These are phyloP conservation scores for Melieria omissa DNA, from an alignment of 2,888 invertebrate species.

Conservation along the genomic window DNA sequence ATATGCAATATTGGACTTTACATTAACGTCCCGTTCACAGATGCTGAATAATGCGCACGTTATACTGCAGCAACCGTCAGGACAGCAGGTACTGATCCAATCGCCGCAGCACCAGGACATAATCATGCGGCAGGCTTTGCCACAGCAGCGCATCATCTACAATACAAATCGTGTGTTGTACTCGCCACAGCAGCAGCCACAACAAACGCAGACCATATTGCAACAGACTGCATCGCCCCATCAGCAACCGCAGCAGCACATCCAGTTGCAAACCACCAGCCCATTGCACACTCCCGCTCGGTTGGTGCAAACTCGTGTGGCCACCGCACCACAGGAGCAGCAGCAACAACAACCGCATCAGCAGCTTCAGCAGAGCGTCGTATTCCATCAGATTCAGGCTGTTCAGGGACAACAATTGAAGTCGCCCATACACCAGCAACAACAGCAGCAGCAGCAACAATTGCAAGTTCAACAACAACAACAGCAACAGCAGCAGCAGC, in stretches of 20 bases:
- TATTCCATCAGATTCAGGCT: conserved; percentile 60
- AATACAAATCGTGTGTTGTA: conserved; percentile 58
- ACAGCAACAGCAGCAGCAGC: conserved; percentile 39
- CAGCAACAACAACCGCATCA: conserved; percentile 47
- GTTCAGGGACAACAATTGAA: conserved; percentile 44
- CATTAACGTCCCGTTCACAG: conserved; percentile 36
- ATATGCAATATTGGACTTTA: background rate
- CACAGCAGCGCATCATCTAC: conserved; percentile 60
- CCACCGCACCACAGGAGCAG: conserved; percentile 47
- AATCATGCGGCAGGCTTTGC: conserved; percentile 62
- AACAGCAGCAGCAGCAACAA: conserved; percentile 40
- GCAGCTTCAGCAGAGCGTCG: conserved; percentile 49
- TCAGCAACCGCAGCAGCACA: conserved; percentile 44
- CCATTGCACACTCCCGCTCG: conserved; percentile 52
- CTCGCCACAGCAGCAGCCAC: conserved; percentile 46
- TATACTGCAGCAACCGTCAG: conserved; percentile 57
- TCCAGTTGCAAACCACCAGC: conserved; percentile 44
- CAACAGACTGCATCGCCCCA: conserved; percentile 44
- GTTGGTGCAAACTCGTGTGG: conserved; percentile 54
- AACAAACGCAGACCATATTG: conserved; percentile 39
- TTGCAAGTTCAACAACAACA: conserved; percentile 41
- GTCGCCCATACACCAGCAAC: conserved; percentile 27
- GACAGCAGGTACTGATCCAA: conserved; percentile 63
- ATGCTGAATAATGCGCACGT: conserved; percentile 59
- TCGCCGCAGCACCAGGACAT: conserved; percentile 62